Conservation (phyloP, 1,140 invertebrate species). For the Lethocerus indicus region DNA sequence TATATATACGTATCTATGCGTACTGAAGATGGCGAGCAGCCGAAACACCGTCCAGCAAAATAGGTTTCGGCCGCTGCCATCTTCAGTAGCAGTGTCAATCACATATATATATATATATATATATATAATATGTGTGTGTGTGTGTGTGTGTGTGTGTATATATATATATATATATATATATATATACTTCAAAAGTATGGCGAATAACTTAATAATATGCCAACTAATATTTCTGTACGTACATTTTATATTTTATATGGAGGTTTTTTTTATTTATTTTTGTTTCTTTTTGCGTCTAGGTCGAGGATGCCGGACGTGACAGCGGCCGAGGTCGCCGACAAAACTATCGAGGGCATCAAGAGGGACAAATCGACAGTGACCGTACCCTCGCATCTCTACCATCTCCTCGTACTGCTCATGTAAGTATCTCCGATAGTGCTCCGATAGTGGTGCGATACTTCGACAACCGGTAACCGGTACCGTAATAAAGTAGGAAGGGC, state of each 20-base stretch:
- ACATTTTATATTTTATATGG: too few relatives aligned
- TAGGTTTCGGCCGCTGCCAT: too few relatives aligned
- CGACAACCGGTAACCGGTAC: too few relatives aligned
- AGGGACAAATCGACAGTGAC: conserved; percentile 15
- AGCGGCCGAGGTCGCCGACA: conserved; percentile 13
- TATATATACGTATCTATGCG: too few relatives aligned
- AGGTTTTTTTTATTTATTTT: background rate
- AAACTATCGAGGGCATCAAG: conserved; percentile 15
- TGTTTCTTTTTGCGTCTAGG: conserved; percentile 10
- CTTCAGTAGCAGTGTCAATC: too few relatives aligned
- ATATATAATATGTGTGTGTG: too few relatives aligned
- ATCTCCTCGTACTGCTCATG: conserved; percentile 10
- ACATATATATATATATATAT: too few relatives aligned
- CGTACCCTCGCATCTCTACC: conserved; percentile 16
- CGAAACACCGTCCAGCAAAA: too few relatives aligned
- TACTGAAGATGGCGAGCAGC: too few relatives aligned
- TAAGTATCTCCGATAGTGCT: conserved; percentile 4
- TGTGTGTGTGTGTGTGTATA: too few relatives aligned
- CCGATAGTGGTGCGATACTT: background rate
- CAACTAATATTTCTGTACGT: background rate
- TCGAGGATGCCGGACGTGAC: conserved; percentile 18
- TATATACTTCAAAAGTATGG: background rate
- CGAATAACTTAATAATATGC: background rate
- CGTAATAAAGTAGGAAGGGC: too few relatives aligned
- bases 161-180: background rate